Evolutionary conservation across 2,797 vertebrate species (phyloP), one percentile per base, ranked within the genome.

Genomic region (Scomberomorus guttatus): DNA sequence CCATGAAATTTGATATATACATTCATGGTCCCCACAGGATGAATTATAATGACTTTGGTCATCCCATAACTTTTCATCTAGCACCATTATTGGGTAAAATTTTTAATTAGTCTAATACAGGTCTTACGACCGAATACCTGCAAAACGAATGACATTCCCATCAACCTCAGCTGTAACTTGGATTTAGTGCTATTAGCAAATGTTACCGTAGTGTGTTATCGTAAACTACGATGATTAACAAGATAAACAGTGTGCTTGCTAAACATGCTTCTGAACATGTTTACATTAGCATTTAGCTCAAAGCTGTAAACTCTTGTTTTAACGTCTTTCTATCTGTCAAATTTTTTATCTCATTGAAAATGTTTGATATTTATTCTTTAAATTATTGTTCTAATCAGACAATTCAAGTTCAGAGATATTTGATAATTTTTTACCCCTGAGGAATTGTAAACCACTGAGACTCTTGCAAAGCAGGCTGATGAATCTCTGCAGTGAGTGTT

Each of bases 401-500:
- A 25, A 1, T 24, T 46, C 61, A 18, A 34, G 3, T 46, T 58
- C 18, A 29, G 6, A 14, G 9, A 29, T 14, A 10, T 66, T 27
- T 0, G 32, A 14, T 61, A 3, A 15, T 48, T 12, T 22, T 56
- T 59, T 8, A 17, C 3, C 5, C 5, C 44, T 61, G 18, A 20
- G 32, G 13, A 51, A 17, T 61, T 59, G 4, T 34, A 63, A 82
- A 60, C n/a, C 0, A 1, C 25, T 67, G 73, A 68, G 48, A 81
- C 50, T 63, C 91, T 91, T 64, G 25, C 42, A 82, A 68, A 82
- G 25, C 52, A 87, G 76, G 24, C 91, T 90, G 93, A 95, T 95
- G 93, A 94, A 95, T 95, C 95, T 96, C 94, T 94, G 92, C 15
- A 92, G 89, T 81, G 90, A 92, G 90, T 88, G 88, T 89, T 97